Evolutionary conservation across 2,888 invertebrate species (phyloP).

Genomic region (Leptinotarsa peninsularis): DNA sequence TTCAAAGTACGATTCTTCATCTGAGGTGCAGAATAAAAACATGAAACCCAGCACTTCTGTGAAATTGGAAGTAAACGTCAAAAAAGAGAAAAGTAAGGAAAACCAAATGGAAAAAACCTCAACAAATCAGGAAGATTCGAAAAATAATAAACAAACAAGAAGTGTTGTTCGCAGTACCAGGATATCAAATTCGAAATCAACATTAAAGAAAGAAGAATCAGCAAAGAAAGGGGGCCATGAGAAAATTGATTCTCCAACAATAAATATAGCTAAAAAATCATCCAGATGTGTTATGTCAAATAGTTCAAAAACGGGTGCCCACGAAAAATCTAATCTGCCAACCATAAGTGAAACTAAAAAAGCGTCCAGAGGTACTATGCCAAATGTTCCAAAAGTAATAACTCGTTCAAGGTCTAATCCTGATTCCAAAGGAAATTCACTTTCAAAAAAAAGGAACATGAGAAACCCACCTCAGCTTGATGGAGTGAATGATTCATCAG

Average conservation of each 20-base stretch:
- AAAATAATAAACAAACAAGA: background rate
- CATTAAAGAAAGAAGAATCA: background rate
- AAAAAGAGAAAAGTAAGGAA: background rate
- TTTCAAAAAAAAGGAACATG: background rate
- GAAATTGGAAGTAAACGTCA: background rate
- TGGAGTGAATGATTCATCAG: conserved; percentile 22
- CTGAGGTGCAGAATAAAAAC: background rate
- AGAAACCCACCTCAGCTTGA: conserved; percentile 28
- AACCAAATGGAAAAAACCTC: conserved; percentile 1
- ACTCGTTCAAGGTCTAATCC: background rate
- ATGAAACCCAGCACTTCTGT: background rate
- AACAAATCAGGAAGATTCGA: background rate
- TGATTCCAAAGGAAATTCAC: background rate
- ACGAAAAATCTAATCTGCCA: background rate
- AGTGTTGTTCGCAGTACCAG: background rate
- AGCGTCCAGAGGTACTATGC: conserved; percentile 15
- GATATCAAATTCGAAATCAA: background rate
- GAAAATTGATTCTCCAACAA: background rate
- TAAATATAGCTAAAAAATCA: conserved; percentile 20
- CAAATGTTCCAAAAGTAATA: background rate
- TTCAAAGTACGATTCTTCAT: conserved; percentile 18
- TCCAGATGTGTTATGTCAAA: conserved; percentile 11
- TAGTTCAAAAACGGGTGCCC: background rate
- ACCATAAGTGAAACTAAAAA: conserved; percentile 23
- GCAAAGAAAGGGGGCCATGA: background rate